Evolutionary conservation across 2,797 vertebrate species (phyloP).

Genomic region (Pyrocephalus nanus): DNA sequence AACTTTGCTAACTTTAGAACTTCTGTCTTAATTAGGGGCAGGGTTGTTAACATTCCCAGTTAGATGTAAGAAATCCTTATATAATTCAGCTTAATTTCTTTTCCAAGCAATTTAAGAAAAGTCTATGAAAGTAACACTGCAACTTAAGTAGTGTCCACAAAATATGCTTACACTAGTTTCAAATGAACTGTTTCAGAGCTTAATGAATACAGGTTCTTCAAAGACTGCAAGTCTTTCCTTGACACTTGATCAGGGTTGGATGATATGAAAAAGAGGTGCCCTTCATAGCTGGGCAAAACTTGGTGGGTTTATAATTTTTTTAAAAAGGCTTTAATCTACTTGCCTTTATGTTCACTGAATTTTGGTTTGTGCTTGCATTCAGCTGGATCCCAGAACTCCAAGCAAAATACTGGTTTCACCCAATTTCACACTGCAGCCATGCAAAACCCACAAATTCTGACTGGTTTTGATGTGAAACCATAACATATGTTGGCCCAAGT

Average conservation of each 20-base stretch:
- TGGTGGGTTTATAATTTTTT: not conserved
- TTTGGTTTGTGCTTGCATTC: not conserved
- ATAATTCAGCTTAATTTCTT: not conserved
- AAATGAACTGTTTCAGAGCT: not conserved
- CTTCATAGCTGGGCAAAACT: not conserved
- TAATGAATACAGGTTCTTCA: not conserved
- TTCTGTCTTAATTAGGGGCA: not conserved
- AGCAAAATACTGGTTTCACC: constrained; percentile 12
- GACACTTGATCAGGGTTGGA: not conserved
- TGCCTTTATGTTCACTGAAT: not conserved
- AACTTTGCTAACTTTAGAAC: not conserved
- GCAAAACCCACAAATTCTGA: not conserved
- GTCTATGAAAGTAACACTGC: not conserved
- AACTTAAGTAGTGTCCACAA: not conserved
- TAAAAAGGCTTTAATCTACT: not conserved
- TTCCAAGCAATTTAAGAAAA: not conserved
- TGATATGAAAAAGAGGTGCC: not conserved
- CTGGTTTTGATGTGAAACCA: constrained; percentile 24
- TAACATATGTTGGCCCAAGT: not conserved
- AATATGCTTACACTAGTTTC: not conserved
- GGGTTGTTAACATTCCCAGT: not conserved
- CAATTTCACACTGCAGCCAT: constrained; percentile 1
- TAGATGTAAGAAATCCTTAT: not conserved
- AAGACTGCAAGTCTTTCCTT: not conserved
- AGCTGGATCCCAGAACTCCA: not conserved